These are phyloP conservation scores for Diarsia rubi DNA, from an alignment of 2,888 invertebrate species.

Conservation along the genomic window DNA sequence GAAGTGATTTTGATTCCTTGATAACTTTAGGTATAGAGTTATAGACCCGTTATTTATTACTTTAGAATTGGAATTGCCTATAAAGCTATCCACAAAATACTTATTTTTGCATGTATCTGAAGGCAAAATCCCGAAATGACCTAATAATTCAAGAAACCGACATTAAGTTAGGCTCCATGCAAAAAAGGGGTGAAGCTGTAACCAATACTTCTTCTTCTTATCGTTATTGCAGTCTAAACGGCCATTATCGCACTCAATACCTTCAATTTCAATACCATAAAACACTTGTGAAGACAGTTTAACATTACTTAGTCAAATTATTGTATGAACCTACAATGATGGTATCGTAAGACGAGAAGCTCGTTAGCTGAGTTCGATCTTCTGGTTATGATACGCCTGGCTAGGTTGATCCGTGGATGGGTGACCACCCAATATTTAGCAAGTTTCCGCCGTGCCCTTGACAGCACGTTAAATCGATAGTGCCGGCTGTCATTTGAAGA, in stretches of 20 bases:
- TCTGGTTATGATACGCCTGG: too few relatives aligned
- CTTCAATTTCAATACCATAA: slow-evolving; percentile 38
- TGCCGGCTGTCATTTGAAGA: too few relatives aligned
- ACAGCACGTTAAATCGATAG: too few relatives aligned
- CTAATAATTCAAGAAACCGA: slow-evolving; percentile 30
- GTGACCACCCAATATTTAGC: too few relatives aligned
- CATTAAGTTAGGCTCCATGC: slow-evolving; percentile 4
- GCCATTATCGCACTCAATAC: slow-evolving; percentile 24
- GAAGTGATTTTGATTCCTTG: too few relatives aligned
- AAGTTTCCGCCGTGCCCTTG: too few relatives aligned
- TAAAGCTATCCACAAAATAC: background rate
- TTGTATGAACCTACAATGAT: background rate
- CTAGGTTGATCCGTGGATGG: too few relatives aligned
- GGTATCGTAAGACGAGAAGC: background rate
- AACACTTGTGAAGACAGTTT: slow-evolving; percentile 20
- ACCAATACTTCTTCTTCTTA: slow-evolving; percentile 33
- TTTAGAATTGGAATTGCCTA: background rate
- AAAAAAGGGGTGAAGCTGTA: slow-evolving; percentile 26
- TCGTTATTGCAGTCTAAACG: slow-evolving; percentile 21
- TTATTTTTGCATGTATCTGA: background rate
- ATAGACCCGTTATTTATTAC: too few relatives aligned
- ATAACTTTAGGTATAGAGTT: too few relatives aligned
- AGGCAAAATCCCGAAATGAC: background rate
- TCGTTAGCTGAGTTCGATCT: too few relatives aligned
- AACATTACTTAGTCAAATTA: background rate